phyloP scores from a whole-genome alignment of 2,797 vertebrate species.

The Acipenser oxyrinchus region DNA sequence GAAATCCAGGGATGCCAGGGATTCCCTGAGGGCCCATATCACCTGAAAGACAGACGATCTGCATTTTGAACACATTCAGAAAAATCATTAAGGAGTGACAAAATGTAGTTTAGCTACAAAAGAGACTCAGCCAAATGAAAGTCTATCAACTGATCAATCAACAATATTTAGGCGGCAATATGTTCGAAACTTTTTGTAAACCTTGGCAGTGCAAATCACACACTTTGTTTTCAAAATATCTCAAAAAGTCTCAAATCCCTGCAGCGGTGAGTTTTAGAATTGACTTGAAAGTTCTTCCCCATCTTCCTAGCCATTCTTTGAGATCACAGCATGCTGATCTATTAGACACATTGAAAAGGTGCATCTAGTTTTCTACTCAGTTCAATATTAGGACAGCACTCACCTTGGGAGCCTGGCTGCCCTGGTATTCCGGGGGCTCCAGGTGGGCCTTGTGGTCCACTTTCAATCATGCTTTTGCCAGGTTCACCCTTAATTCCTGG shows the following conservation, averaged over 20 bases:
- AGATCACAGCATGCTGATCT: too few relatives aligned
- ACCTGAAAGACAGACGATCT: constrained; percentile 50
- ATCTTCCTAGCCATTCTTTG: too few relatives aligned
- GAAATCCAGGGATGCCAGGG: constrained; percentile 67
- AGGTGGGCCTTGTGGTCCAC: constrained; percentile 57
- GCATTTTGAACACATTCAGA: background rate
- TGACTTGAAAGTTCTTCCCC: too few relatives aligned
- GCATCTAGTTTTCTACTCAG: background rate
- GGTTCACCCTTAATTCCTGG: constrained; percentile 84
- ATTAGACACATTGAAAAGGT: background rate
- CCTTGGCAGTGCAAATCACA: too few relatives aligned
- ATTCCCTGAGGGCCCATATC: constrained; percentile 68
- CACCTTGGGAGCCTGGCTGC: constrained; percentile 76
- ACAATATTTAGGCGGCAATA: too few relatives aligned
- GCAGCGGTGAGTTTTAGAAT: too few relatives aligned
- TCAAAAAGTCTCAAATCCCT: too few relatives aligned
- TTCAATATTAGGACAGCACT: background rate
- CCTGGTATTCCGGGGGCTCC: constrained; percentile 74
- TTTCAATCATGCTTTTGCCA: constrained; percentile 48
- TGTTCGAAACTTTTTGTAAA: too few relatives aligned
- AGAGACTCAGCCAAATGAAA: too few relatives aligned
- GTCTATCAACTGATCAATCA: constrained; percentile 26
- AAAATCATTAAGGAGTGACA: background rate
- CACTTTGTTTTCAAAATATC: too few relatives aligned
- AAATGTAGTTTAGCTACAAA: too few relatives aligned